These are phyloP conservation scores for Chionodraco myersi DNA, from an alignment of 2,113 vertebrate species.

Conservation along the genomic window DNA sequence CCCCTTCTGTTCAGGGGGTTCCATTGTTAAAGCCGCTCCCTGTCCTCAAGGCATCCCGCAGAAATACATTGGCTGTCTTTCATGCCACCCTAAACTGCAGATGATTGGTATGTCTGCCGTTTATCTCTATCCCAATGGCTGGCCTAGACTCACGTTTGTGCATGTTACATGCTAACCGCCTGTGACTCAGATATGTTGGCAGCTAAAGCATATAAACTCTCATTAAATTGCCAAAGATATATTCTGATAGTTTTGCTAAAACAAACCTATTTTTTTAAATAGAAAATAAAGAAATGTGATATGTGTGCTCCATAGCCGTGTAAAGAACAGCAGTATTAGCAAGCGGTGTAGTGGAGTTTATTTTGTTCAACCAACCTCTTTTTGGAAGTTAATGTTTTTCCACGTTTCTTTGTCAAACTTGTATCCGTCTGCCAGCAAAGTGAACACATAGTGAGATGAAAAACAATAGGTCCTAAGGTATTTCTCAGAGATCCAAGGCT, in stretches of 20 bases:
- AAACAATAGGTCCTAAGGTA: constrained; percentile 91
- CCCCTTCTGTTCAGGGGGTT: constrained; percentile 50
- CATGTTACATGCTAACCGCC: background rate
- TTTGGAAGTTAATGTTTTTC: constrained; percentile 88
- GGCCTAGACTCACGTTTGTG: constrained; percentile 19
- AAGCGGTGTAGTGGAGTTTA: background rate
- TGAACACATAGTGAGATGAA: constrained; percentile 89
- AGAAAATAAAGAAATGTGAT: background rate
- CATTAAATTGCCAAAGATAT: background rate
- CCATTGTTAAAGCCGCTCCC: constrained; percentile 43
- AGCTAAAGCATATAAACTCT: background rate
- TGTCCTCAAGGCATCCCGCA: constrained; percentile 15
- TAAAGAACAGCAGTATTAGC: background rate
- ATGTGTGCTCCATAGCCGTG: background rate
- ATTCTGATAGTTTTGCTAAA: background rate
- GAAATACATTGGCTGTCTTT: constrained; percentile 23
- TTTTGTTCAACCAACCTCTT: constrained; percentile 80
- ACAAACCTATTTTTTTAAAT: background rate
- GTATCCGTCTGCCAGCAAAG: constrained; percentile 89
- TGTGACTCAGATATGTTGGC: constrained; percentile 9
- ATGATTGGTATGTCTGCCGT: constrained; percentile 29
- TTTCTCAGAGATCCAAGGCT: constrained; percentile 74
- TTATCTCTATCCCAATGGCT: constrained; percentile 15
- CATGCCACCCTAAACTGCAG: background rate
- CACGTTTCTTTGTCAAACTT: constrained; percentile 89